phyloP scores from a whole-genome alignment of 1,140 invertebrate species.

The Saxidomus purpurata region DNA sequence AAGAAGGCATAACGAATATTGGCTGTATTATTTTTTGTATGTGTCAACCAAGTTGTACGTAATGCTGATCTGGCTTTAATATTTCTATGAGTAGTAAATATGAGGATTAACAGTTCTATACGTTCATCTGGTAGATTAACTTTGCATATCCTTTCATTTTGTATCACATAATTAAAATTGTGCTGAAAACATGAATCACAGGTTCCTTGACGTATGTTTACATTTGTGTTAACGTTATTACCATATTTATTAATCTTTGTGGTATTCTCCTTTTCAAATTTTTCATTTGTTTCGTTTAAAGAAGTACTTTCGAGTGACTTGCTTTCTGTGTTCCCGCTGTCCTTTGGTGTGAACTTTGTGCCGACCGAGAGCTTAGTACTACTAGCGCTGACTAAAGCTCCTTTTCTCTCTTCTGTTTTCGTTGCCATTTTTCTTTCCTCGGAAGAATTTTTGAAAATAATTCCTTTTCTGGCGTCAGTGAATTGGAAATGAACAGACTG shows the following conservation, averaged over 20 bases:
- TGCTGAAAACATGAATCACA: slow-evolving; percentile 44
- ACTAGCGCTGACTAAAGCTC: no score
- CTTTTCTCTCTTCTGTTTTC: background rate
- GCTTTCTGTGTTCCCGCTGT: no score
- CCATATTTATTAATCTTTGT: slow-evolving; percentile 56
- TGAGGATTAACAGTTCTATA: slow-evolving; percentile 53
- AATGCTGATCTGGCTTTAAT: slow-evolving; percentile 55
- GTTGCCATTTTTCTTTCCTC: background rate
- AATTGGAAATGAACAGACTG: background rate
- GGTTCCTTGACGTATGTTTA: background rate
- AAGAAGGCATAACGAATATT: slow-evolving; percentile 69
- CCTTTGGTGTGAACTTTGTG: no score
- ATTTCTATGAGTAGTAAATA: slow-evolving; percentile 53
- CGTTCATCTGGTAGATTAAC: background rate
- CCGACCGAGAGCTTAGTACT: no score
- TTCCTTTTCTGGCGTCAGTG: background rate
- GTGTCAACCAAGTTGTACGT: slow-evolving; percentile 71
- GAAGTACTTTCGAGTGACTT: background rate
- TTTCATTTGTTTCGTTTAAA: background rate
- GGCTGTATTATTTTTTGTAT: slow-evolving; percentile 68
- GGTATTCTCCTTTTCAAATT: background rate
- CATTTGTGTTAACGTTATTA: background rate
- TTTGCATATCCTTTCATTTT: slow-evolving; percentile 41
- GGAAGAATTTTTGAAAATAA: background rate
- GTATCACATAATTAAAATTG: slow-evolving; percentile 50